phyloP scores from a whole-genome alignment of 2,113 vertebrate genomes.

The Chiloscyllium plagiosum region DNA sequence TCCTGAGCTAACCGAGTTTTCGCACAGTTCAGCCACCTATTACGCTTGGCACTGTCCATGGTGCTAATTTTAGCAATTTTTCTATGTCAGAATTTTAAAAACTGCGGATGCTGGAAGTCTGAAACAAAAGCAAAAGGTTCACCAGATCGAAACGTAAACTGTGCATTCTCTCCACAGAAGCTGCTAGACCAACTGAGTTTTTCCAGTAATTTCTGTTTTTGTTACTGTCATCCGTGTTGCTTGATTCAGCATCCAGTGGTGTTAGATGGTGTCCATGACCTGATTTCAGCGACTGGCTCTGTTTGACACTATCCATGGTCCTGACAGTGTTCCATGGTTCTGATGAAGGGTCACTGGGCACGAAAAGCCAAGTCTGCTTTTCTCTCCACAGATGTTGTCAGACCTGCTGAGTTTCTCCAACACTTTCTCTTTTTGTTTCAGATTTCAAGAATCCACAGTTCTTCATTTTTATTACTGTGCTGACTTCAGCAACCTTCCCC shows the following conservation, averaged over 20 bases:
- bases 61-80: not conserved
- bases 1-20: not conserved
- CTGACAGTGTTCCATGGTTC: not conserved
- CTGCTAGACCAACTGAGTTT: too few species aligned
- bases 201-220: not conserved
- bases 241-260: too few species aligned
- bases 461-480: not conserved
- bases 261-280: not conserved
- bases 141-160: too few species aligned
- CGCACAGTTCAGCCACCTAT: not conserved
- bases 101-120: too few species aligned
- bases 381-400: too few species aligned
- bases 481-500: not conserved
- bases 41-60: not conserved
- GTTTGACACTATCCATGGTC: not conserved
- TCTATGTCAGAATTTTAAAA: too few species aligned
- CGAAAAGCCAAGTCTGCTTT: too few species aligned
- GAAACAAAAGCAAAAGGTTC: too few species aligned
- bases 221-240: not conserved
- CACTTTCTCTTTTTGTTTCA: too few species aligned
- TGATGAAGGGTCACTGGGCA: not conserved
- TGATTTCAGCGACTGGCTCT: not conserved
- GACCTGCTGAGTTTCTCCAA: too few species aligned
- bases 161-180: too few species aligned
- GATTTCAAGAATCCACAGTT: too few species aligned